These are phyloP conservation scores for Triops cancriformis DNA, from an alignment of 1,140 invertebrate genomes.

Conservation along the genomic window DNA sequence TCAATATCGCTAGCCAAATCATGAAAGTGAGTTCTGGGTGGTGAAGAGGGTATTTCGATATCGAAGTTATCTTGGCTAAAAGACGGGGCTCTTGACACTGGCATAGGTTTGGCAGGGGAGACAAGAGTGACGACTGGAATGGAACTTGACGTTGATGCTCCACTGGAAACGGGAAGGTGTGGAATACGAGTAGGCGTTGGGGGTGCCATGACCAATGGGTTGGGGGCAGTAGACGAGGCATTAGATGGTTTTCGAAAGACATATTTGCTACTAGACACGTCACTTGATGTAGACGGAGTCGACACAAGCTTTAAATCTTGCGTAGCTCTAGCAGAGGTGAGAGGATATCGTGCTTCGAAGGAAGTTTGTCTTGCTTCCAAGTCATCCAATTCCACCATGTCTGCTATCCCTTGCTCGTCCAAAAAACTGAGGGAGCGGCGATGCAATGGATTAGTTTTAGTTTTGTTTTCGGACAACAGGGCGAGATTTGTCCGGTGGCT, in stretches of 20 bases:
- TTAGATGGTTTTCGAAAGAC: not conserved
- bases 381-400: not conserved
- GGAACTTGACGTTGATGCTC: not conserved
- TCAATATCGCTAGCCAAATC: not conserved
- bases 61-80: not conserved
- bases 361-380: not conserved
- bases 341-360: not conserved
- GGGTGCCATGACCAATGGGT: not conserved
- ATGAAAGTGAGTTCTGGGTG: not conserved
- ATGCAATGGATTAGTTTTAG: not conserved
- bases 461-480: not conserved
- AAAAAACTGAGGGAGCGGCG: not conserved
- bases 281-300: not conserved
- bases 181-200: not conserved
- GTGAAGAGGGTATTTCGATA: not conserved
- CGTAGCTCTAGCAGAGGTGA: not conserved
- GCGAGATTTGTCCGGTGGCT: not conserved
- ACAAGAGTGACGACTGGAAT: not conserved
- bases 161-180: not conserved
- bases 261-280: not conserved
- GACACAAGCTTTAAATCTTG: not conserved
- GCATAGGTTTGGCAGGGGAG: not conserved
- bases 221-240: not conserved
- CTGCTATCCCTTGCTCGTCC: not conserved
- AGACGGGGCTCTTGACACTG: not conserved